Base-by-base conservation (phyloP, 2,888 invertebrate genomes). In the Luperina testacea region DNA sequence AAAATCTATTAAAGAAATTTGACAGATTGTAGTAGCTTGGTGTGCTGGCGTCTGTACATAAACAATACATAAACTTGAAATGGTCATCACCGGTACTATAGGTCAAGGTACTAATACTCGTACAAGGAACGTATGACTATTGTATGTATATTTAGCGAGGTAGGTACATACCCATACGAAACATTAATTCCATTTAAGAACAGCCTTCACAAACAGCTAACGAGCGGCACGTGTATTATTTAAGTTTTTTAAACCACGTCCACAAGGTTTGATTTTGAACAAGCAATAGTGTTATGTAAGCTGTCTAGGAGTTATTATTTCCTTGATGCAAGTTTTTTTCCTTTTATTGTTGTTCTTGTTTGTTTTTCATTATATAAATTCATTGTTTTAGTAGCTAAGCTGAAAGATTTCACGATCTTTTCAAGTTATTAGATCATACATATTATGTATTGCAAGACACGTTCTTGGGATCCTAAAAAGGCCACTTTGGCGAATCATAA, bases 51-150 rank as follows among this genome's bases (percentile, higher is more conserved):
- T 32, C 32, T 32, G 42, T 42, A 45, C 45, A 11, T 45, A 45
- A 42, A 8, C 45, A 45, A 45, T 45, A 32, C 51, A 53, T 61
- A 69, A 64, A 69, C 79, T 81, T 64, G 20, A 48, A 57, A 24
- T 79, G 13, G 1, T 48, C 74, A 61, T 53, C 20, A 42, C n/a
- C 7, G 53, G 63, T 38, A 63, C 13, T 84, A 42, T 68, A 42
- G 67, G 74, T 74, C 71, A 82, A 9, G 48, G 63, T 27, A 38
- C 3, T 32, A 32, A 32, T 32, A 13, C n/a, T n/a, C n/a, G n/a
- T 24, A 45, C 38, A 45, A 38, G 17, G 1, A 45, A 42, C n/a
- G 27, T 38, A 24, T 48, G 38, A 4, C 53, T 51, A 24, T 6
- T 38, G 6, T 57, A 78, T 32, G 1, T 53, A 15, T 51, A 32